phyloP scores from a whole-genome alignment of 2,888 invertebrate genomes.

The Stenotaenia linearis region DNA sequence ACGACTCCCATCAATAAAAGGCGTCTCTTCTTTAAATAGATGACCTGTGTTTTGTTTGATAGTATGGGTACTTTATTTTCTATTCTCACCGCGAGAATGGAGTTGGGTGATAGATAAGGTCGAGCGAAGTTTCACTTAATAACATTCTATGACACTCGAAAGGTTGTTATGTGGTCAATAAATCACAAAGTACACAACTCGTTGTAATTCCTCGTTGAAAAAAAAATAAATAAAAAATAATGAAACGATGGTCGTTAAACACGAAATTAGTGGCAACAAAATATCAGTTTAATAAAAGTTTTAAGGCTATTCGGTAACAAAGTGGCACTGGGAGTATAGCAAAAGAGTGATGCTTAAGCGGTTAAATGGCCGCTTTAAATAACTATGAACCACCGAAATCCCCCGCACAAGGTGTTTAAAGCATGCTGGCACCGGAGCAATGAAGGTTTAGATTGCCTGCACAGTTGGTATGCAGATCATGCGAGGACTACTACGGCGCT shows the following conservation, averaged over 20 bases:
- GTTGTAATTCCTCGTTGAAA: not conserved
- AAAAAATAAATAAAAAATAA: not conserved
- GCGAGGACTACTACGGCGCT: not conserved
- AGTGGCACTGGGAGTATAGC: not conserved
- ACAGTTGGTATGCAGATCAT: slow-evolving; percentile 1
- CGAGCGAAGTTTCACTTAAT: not conserved
- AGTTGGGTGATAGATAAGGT: not conserved
- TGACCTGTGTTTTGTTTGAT: not conserved
- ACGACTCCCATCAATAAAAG: not conserved
- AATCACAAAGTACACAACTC: not conserved
- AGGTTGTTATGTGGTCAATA: not conserved
- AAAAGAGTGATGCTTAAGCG: slow-evolving; percentile 9
- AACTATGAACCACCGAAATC: not conserved
- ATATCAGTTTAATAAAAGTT: not conserved
- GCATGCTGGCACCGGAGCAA: not conserved
- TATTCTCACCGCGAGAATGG: not conserved
- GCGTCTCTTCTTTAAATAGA: not conserved
- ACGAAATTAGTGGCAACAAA: not conserved
- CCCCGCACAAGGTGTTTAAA: not conserved
- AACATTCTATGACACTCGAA: not conserved
- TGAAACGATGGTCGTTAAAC: not conserved
- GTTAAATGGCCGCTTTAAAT: slow-evolving; percentile 4
- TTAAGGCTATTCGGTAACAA: not conserved
- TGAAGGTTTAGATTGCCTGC: not conserved
- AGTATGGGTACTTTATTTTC: not conserved